Conservation (phyloP, 2,888 invertebrate species). For the Eupelmus urozonus region DNA sequence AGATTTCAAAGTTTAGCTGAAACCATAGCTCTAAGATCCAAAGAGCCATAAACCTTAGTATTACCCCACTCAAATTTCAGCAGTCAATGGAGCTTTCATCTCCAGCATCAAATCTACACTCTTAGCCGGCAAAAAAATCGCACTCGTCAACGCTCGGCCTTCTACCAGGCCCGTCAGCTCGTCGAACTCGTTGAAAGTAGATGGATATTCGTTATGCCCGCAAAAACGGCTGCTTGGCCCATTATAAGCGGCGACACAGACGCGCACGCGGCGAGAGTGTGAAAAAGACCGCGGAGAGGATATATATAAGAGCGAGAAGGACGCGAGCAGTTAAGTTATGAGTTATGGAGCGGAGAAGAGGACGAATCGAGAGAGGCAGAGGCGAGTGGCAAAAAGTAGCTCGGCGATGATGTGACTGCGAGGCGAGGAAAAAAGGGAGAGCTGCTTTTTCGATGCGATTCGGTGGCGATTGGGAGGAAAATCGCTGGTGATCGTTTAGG, state of each 20-base stretch:
- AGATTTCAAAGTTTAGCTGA: no score
- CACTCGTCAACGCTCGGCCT: not conserved
- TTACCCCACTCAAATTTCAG: no score
- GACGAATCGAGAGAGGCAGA: slow-evolving; percentile 34
- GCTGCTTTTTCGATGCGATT: no score
- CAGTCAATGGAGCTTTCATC: slow-evolving; percentile 52
- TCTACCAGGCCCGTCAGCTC: not conserved
- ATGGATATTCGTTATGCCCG: slow-evolving; percentile 42
- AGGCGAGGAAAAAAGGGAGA: slow-evolving; percentile 11
- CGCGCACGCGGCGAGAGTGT: slow-evolving; percentile 41
- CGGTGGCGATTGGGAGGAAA: no score
- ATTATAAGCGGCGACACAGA: slow-evolving; percentile 15
- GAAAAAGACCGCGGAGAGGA: slow-evolving; percentile 59
- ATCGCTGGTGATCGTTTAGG: no score
- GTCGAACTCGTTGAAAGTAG: slow-evolving; percentile 54
- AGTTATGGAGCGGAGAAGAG: slow-evolving; percentile 71
- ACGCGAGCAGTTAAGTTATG: slow-evolving; percentile 75
- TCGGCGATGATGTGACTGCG: not conserved
- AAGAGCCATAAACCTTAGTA: no score
- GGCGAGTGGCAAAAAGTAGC: no score
- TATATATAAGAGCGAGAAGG: slow-evolving; percentile 58
- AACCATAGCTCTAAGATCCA: no score
- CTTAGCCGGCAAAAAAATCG: slow-evolving; percentile 8
- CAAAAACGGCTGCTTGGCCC: slow-evolving; percentile 37
- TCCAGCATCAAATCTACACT: not conserved